These are phyloP conservation scores for Anguilla anguilla DNA, from an alignment of 2,797 vertebrate genomes.

Conservation along the genomic window DNA sequence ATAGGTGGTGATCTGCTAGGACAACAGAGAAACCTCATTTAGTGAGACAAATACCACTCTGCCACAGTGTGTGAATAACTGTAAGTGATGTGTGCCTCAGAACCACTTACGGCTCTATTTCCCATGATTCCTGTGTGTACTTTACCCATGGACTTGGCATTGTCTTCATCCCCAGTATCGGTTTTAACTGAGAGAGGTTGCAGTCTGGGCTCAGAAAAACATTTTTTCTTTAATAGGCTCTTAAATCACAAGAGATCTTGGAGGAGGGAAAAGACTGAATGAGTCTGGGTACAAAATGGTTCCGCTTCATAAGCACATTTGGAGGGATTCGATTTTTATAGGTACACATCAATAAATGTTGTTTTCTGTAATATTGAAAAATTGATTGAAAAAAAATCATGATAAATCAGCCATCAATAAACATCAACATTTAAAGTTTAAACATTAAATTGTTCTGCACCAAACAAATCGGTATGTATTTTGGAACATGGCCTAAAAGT, in stretches of 20 bases:
- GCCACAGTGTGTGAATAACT: background rate
- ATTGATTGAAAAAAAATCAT: background rate
- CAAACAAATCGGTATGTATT: background rate
- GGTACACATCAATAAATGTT: background rate
- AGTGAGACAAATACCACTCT: background rate
- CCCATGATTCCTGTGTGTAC: background rate
- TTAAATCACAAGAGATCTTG: background rate
- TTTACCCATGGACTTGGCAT: background rate
- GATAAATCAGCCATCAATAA: background rate
- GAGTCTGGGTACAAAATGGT: background rate
- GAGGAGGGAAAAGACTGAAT: background rate
- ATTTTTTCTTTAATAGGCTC: slow-evolving; percentile 2
- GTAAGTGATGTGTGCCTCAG: background rate
- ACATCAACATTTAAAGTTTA: background rate
- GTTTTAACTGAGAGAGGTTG: background rate
- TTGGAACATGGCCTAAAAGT: background rate
- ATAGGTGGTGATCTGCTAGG: background rate
- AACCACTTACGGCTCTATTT: background rate
- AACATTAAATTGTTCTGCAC: background rate
- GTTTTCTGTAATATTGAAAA: background rate
- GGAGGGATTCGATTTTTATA: background rate
- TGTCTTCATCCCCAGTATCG: background rate
- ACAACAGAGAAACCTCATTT: background rate
- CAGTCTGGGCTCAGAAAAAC: background rate
- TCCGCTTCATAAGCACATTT: background rate